These are phyloP conservation scores for Acropora tenuis DNA, from an alignment of 64 coral and sea anemone genomes.

Conservation along the genomic window DNA sequence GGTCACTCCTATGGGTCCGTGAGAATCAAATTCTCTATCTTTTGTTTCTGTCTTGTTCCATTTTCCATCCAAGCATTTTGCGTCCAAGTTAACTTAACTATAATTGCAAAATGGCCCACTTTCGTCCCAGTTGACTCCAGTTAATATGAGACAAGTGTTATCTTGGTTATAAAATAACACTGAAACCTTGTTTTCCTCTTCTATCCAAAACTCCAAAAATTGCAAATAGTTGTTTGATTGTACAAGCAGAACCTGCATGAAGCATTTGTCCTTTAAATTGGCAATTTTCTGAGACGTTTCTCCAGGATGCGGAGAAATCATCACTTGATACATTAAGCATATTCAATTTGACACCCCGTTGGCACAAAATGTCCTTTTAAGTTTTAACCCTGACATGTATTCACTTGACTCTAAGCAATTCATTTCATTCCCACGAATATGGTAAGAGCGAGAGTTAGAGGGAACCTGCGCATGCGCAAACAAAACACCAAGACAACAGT, in stretches of 20 bases:
- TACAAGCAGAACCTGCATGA: slow-evolving; percentile 13
- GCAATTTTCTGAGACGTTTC: slow-evolving; percentile 19
- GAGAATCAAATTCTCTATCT: no score
- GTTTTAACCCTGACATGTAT: no score
- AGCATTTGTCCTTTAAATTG: slow-evolving; percentile 46
- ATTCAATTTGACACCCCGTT: not conserved
- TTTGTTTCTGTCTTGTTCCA: no score
- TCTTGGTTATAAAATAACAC: slow-evolving; percentile 43
- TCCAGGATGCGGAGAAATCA: slow-evolving; percentile 32
- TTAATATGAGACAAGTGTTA: not conserved
- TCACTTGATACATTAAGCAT: not conserved
- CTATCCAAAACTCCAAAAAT: slow-evolving; percentile 39
- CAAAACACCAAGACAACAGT: no score
- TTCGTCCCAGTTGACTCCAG: not conserved
- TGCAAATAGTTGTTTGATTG: slow-evolving; percentile 39
- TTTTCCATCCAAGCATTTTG: no score
- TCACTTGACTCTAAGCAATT: no score
- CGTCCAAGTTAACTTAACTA: no score
- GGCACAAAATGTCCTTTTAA: no score
- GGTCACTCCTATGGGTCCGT: no score
- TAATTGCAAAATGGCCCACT: not conserved
- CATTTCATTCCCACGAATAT: no score
- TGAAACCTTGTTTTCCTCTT: slow-evolving; percentile 49
- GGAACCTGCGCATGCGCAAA: no score
- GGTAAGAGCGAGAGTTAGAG: no score